Conservation (phyloP, 2,888 invertebrate species). For the Harpagoxenus sublaevis region DNA sequence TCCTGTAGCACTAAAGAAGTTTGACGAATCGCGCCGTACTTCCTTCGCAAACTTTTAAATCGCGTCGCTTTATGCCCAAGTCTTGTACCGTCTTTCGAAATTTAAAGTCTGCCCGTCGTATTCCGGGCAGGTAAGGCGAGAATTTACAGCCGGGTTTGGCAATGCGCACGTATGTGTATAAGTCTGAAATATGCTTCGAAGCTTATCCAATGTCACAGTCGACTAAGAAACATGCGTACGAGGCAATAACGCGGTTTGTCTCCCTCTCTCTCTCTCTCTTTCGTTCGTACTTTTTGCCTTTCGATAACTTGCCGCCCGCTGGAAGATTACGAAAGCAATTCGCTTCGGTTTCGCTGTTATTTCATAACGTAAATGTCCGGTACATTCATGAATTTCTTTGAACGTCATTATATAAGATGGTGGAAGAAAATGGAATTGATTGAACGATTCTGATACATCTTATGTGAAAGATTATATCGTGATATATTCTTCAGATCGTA, state of each 20-base stretch:
- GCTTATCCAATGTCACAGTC: slow-evolving; percentile 62
- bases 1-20: slow-evolving; percentile 34
- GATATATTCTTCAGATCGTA: not conserved
- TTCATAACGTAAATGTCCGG: slow-evolving; percentile 56
- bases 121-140: slow-evolving; percentile 40
- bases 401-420: not conserved
- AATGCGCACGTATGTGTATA: slow-evolving; percentile 56
- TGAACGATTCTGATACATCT: not conserved
- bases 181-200: slow-evolving; percentile 67
- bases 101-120: slow-evolving; percentile 48
- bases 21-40: slow-evolving; percentile 42
- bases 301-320: slow-evolving; percentile 46
- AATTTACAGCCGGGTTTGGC: slow-evolving; percentile 70
- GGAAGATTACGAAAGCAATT: slow-evolving; percentile 66
- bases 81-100: slow-evolving; percentile 42
- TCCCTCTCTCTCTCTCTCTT: not conserved
- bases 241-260: slow-evolving; percentile 60
- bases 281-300: slow-evolving; percentile 33
- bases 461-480: not conserved
- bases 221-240: slow-evolving; percentile 38
- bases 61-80: slow-evolving; percentile 40
- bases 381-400: slow-evolving; percentile 3
- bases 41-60: slow-evolving; percentile 44
- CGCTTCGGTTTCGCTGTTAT: slow-evolving; percentile 61
- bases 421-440: slow-evolving; percentile 1